A percentile compares a stretch with the other conserved stretches of the same genome.
Conservation (phyloP, 37 sponge, comb jelly and placozoan genomes). For the Theonella swinhoei region DNA sequence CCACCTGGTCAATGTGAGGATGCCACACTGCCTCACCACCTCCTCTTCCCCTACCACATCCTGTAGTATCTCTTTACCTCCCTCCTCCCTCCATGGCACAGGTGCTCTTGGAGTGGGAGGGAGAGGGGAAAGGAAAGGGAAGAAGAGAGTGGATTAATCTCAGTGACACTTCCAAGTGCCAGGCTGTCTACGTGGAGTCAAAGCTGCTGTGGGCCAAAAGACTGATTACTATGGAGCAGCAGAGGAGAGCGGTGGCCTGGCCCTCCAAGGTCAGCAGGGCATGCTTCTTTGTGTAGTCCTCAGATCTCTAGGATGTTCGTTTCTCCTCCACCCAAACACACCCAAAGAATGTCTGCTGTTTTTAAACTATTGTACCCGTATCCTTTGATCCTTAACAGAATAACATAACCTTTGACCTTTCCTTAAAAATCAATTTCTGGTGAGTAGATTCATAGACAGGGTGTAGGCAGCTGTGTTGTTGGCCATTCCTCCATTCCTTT, state of each 20-base stretch:
- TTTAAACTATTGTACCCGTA: too few relatives aligned
- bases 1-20: too few relatives aligned
- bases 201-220: slow-evolving; percentile 77
- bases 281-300: too few relatives aligned
- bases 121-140: neutral
- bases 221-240: slow-evolving; percentile 32
- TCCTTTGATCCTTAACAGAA: neutral
- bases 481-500: neutral
- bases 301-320: too few relatives aligned
- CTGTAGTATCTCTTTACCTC: neutral
- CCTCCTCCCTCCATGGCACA: neutral
- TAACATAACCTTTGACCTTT: neutral
- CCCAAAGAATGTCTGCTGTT: too few relatives aligned
- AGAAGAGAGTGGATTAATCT: slow-evolving; percentile 59
- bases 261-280: slow-evolving; percentile 69
- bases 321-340: too few relatives aligned
- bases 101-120: slow-evolving; percentile 72
- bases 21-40: too few relatives aligned
- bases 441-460: neutral
- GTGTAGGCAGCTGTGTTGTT: neutral
- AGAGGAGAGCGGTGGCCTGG: slow-evolving; percentile 71
- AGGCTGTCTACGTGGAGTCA: slow-evolving; percentile 64
- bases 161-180: slow-evolving; percentile 9
- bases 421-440: neutral
- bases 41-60: too few relatives aligned